Evolutionary conservation across 2,888 invertebrate genomes (phyloP), one percentile per base, ranked within the genome.

Genomic region (Sesia apiformis): DNA sequence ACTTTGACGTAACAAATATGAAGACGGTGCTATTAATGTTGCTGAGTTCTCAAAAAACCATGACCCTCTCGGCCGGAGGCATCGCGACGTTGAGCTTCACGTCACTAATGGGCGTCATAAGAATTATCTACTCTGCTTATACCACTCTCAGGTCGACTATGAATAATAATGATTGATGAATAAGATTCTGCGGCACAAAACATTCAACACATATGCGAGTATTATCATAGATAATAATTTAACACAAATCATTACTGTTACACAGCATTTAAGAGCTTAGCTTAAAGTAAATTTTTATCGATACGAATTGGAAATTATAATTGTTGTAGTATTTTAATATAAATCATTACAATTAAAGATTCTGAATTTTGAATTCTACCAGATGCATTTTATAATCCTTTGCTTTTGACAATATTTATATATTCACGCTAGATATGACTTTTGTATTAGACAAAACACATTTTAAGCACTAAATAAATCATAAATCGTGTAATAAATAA

Each of bases 61-160:
- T 76, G 65, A 66, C 56, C 2, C 39, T 77, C 40, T 66, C 75
- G 0, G 74, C 74, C 0, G 78, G 76, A 3, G 72, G 74, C 0
- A 59, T 78, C 38, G 58, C 64, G 0, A 67, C 59, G 8, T 53
- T 79, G 39, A 71, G 61, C 40, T 76, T 70, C 38, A 58, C 58
- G 5, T 64, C 60, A 43, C 63, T 76, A 0, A 73, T 72, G 71
- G 56, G 65, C 0, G 64, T 77, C 3, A 55, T 70, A 0, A 66
- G 55, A 38, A 64, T 64, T 0, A 62, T 73, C 3, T 78, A 76
- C 57, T 76, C 77, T 0, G 63, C 70, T 3, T 78, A 75, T 23
- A 73, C 74, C 0, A 64, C 78, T 0, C 55, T 79, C 8, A 62
- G 65, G 4, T 63, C 74, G 1, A 69, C 61, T 0, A 60, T 71